Base-by-base conservation (phyloP, 64 coral and sea anemone genomes). In the Astreopora myriophthalma region DNA sequence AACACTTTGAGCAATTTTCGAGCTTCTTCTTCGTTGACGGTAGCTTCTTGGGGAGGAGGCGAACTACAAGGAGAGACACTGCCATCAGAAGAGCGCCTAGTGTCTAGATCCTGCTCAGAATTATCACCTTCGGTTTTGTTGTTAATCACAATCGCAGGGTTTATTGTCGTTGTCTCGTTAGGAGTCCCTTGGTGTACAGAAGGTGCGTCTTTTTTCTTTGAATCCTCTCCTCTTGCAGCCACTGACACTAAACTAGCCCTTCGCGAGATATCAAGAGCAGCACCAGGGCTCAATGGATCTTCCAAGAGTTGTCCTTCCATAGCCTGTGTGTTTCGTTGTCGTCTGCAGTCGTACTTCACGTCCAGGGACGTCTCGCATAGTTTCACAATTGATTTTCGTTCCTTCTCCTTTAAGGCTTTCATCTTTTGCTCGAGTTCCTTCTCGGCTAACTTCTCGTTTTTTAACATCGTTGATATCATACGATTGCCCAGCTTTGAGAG, bases 371-470 rank as follows among this genome's bases (percentile, higher is more conserved):
- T 79, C 33, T 73, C 82, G 37, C 82, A 73, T 30, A 92, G 40
- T 77, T 86, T 92, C 3, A 92, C 82, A 69, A 92, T 86, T 19
- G 90, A 55, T 61, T 92, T 92, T 19, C 73, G 90, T 25, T 92
- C 80, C 31, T 62, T 74, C 0, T 84, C 80, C 33, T 77, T 69
- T 17, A 92, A 49, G 1, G 48, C 81, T 86, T 92, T 92, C 68
- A 92, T 71, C 51, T 92, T 92, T 76, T 92, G 48, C 22, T 92
- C 79, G 5, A 92, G 90, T 48, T 92, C 90, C 29, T 73, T 92
- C 14, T 92, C 90, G 3, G 90, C 90, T 20, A 86, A 12, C 24
- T 84, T 77, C 30, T 92, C 90, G 38, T 92, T 84, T 61, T 62
- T 74, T 17, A 92, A n/a, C 79, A 85, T 86, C 0, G 80, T 66